These are phyloP conservation scores for Desmodus rotundus DNA, from an alignment of 2,113 vertebrate species.

Conservation along the genomic window DNA sequence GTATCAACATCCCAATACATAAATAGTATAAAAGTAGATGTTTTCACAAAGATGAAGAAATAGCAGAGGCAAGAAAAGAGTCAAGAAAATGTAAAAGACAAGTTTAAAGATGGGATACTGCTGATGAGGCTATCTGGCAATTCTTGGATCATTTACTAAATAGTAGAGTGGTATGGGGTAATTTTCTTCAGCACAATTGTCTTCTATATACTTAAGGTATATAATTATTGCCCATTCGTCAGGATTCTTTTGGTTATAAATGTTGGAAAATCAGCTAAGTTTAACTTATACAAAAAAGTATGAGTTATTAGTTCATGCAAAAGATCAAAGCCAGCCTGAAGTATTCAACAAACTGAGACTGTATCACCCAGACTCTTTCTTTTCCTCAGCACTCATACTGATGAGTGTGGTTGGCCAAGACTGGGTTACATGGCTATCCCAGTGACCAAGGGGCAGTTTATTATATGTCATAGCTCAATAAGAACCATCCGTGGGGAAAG, in stretches of 20 bases:
- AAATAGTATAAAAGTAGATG: background rate
- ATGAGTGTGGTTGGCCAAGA: background rate
- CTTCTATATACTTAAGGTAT: background rate
- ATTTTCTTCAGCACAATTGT: slow-evolving; percentile 1
- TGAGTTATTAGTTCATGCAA: slow-evolving; percentile 19
- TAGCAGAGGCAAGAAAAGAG: background rate
- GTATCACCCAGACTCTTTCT: background rate
- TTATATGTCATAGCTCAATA: background rate
- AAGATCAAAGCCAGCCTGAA: background rate
- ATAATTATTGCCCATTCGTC: background rate
- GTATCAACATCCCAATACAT: background rate
- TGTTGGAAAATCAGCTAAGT: background rate
- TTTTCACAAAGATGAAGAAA: slow-evolving; percentile 29
- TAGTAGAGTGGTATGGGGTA: background rate
- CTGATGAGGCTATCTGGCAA: background rate
- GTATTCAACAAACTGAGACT: background rate
- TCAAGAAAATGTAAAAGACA: background rate
- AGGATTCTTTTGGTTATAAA: background rate
- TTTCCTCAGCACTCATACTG: background rate
- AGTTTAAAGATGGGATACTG: background rate
- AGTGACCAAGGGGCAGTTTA: background rate
- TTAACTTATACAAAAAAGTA: background rate
- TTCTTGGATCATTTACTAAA: background rate
- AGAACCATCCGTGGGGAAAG: background rate
- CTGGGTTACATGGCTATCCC: background rate